Conservation (phyloP, 2,113 vertebrate genomes). For the Dinomys branickii region DNA sequence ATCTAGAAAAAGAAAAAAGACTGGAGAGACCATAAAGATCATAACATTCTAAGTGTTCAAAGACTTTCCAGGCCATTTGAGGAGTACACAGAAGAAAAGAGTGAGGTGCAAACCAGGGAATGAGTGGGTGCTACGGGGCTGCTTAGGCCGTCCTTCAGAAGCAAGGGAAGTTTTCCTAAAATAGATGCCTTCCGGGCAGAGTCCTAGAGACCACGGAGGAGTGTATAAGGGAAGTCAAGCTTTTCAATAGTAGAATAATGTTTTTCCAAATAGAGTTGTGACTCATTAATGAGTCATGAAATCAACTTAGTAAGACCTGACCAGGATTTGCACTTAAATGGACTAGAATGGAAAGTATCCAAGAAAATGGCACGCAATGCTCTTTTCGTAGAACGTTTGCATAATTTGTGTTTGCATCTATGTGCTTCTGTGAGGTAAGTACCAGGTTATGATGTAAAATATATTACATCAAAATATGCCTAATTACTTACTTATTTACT, state of each 20-base stretch:
- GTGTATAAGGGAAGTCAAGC: background rate
- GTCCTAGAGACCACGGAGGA: background rate
- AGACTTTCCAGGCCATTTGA: background rate
- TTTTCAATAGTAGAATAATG: background rate
- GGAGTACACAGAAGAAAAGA: background rate
- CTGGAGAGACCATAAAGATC: background rate
- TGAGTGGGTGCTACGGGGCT: background rate
- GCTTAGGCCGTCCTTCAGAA: no score
- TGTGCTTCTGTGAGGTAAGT: background rate
- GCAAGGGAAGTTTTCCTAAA: background rate
- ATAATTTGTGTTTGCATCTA: background rate
- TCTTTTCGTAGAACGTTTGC: background rate
- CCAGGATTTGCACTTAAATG: constrained; percentile 21
- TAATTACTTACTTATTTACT: background rate
- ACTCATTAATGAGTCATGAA: constrained; percentile 50
- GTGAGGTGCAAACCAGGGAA: background rate
- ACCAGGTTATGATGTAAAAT: background rate
- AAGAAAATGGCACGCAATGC: background rate
- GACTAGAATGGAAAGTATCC: background rate
- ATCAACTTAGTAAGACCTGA: background rate
- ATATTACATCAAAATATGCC: background rate
- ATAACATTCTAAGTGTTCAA: background rate
- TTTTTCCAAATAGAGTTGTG: constrained; percentile 36
- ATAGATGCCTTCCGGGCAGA: background rate
- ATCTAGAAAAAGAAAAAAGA: background rate